Base-by-base conservation (phyloP, 2,888 invertebrate genomes). In the Oeneis ivallda region DNA sequence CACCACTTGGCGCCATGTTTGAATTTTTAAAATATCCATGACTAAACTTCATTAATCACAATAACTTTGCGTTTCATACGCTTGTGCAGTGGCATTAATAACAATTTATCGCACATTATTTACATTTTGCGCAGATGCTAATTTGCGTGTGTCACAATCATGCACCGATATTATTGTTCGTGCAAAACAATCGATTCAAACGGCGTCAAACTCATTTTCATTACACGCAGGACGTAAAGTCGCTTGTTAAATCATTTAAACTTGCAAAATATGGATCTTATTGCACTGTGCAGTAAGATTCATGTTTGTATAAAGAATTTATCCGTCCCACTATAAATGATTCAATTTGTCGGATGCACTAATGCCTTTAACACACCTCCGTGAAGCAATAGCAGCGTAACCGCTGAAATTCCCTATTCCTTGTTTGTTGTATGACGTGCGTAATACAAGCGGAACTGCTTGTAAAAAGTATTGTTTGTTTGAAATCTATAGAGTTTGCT, bases 71-170 rank as follows among this genome's bases (percentile, higher is more conserved):
- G 81, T 82, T 80, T 84, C 83, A 85, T 81, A 76, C 81, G 81
- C 83, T 83, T 84, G 77, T 75, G 76, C 86, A 82, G 82, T 87
- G 89, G 87, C 89, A 88, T 88, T 86, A 84, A 81, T 85, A 87
- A 85, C 83, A 81, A 81, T 85, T 80, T 79, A 79, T 81, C 71
- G 71, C 69, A 59, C 68, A 66, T 66, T 64, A 68, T 72, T 66
- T 70, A 67, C 64, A 69, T 71, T 66, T 74, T 70, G 67, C 71
- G 67, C 70, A 67, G 69, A 71, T 76, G 73, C 71, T 75, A 76
- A 76, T 79, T 76, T 74, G 79, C 79, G 82, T 80, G 82, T 76
- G 78, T 80, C 77, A 75, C 78, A 80, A 79, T 72, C 60, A 63
- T 76, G 80, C 79, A 76, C 78, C 49, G 63, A 64, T 69, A 60